Evolutionary conservation across 2,113 vertebrate genomes (phyloP).

Genomic region (Regulus satrapa): DNA sequence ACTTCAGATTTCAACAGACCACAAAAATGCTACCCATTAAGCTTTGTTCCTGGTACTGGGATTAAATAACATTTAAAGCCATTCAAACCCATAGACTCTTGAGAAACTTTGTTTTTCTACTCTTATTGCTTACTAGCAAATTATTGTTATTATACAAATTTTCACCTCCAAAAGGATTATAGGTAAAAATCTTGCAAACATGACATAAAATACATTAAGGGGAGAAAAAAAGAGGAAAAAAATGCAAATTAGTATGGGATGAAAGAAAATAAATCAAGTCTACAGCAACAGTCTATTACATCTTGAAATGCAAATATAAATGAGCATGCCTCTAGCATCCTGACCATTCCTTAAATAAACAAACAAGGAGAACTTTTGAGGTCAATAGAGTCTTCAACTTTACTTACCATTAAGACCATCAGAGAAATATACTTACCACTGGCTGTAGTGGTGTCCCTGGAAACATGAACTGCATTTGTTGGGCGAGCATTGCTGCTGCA

Average conservation of each 20-base stretch:
- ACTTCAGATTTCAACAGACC: neutral
- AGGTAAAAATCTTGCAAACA: neutral
- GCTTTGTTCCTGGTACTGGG: neutral
- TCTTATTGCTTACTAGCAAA: neutral
- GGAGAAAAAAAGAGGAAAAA: neutral
- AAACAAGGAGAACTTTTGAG: neutral
- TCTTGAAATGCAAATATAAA: neutral
- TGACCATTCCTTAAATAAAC: neutral
- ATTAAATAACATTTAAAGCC: neutral
- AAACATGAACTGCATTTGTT: slow-evolving; percentile 99
- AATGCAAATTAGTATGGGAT: neutral
- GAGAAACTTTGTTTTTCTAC: neutral
- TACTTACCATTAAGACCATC: neutral
- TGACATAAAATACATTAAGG: neutral
- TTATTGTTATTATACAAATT: neutral
- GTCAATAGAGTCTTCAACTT: neutral
- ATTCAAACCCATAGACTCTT: neutral
- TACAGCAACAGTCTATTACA: neutral
- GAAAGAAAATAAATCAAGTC: neutral
- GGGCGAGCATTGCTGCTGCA: slow-evolving; percentile 96
- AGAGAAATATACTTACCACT: slow-evolving; percentile 81
- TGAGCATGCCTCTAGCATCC: neutral
- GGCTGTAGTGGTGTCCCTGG: slow-evolving; percentile 93
- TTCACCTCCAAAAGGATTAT: neutral
- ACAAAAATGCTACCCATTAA: neutral